Evolutionary conservation across 2,797 vertebrate species (phyloP), one percentile per base, ranked within the genome.

Genomic region (Sebastes diploproa): DNA sequence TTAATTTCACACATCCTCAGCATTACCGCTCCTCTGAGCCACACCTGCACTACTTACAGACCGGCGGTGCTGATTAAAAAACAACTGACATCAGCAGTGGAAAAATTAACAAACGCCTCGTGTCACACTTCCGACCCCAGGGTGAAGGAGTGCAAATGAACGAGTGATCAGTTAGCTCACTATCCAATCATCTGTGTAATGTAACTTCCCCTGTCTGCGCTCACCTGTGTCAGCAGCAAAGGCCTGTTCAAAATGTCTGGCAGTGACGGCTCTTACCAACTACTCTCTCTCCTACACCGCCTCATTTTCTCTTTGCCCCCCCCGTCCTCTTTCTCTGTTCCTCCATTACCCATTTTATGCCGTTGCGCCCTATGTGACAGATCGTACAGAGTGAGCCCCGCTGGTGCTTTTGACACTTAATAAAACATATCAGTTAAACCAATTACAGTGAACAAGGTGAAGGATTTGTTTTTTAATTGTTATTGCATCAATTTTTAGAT

Each of bases 81-180:
- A 91, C 81, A 95, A 91, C 91, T 92, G 86, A 92, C 92, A 94
- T 94, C 88, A 94, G 91, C 91, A 91, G 89, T 92, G 91, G 87
- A 93, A 88, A 94, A 94, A 93, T 87, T 89, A 94, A 92, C 91
- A 93, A 91, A 94, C 67, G 89, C 92, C 87, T 93, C 58, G 22
- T 93, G 92, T 92, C 93, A 94, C 93, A 95, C 93, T 88, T 94
- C 88, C 86, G 68, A 94, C 92, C 90, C 90, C 65, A 67, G 83
- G 92, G 91, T 92, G 93, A 92, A 89, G 83, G 88, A 93, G 95
- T 95, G 95, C 91, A 95, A 95, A 95, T 95, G 94, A 96, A 94
- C 84, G 60, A 92, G 86, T 89, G 87, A 94, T 94, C 91, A 77
- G 86, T 88, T 86, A 65, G 84, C 78, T 92, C 75, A 78, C 86